These are phyloP conservation scores for Pardosa pseudoannulata DNA, from an alignment of 2,888 invertebrate species.

Conservation along the genomic window DNA sequence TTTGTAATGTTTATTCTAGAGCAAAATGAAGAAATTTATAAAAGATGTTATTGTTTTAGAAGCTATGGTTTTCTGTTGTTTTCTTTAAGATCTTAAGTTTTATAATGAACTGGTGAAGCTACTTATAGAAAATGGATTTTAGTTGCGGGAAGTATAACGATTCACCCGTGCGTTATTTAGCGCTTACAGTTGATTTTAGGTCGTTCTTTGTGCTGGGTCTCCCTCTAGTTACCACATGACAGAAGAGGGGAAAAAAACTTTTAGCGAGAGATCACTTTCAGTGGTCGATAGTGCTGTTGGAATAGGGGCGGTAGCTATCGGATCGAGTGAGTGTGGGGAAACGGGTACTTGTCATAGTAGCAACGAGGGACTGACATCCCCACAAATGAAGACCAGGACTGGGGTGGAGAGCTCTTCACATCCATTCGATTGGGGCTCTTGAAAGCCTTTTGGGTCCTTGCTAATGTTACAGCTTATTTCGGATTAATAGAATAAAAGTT, in stretches of 20 bases:
- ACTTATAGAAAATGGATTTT: too few species aligned
- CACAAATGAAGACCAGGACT: constrained; percentile 2
- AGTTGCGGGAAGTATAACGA: too few species aligned
- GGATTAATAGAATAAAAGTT: too few species aligned
- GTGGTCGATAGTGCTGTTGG: background rate
- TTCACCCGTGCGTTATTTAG: too few species aligned
- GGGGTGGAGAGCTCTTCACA: constrained; percentile 7
- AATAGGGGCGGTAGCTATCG: background rate
- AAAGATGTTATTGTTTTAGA: too few species aligned
- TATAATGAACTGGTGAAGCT: too few species aligned
- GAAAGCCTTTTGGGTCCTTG: background rate
- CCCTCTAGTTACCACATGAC: background rate
- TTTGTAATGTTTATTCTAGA: too few species aligned
- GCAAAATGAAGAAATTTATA: too few species aligned
- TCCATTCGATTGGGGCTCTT: background rate
- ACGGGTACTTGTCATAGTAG: constrained; percentile 2
- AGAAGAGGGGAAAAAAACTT: background rate
- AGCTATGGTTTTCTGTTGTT: too few species aligned
- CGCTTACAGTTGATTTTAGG: too few species aligned
- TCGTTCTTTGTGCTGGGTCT: too few species aligned
- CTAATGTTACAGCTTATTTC: background rate
- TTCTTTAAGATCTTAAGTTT: too few species aligned
- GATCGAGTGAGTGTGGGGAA: background rate
- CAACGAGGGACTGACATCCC: constrained; percentile 6
- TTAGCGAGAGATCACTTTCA: background rate